Conservation (phyloP, 2,888 invertebrate species). For the Hirtodrosophila cameraria region DNA sequence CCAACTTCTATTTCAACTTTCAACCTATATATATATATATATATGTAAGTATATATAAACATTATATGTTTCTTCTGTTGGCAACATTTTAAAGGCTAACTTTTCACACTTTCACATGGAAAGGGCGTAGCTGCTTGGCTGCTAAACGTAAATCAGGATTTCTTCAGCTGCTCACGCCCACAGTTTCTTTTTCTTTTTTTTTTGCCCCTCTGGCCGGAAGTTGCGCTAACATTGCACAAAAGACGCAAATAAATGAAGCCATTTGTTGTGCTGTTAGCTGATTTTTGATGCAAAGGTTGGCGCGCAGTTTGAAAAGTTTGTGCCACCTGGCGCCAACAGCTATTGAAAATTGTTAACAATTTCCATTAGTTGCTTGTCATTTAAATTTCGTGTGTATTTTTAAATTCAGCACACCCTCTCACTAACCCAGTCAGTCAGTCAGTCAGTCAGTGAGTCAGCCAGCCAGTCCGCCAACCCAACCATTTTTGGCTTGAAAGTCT, state of each 20-base stretch:
- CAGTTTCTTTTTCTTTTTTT: too few relatives aligned
- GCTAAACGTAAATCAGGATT: conserved; percentile 62
- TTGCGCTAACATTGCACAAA: conserved; percentile 70
- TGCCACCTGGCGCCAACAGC: conserved; percentile 42
- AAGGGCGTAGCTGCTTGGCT: conserved; percentile 12
- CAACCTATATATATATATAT: too few relatives aligned
- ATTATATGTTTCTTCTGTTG: conserved; percentile 48
- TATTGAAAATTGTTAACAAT: conserved; percentile 74
- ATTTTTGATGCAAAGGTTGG: conserved; percentile 70
- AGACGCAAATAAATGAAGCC: conserved; percentile 80
- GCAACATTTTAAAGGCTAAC: conserved; percentile 52
- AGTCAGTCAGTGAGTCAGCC: not conserved
- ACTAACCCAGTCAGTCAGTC: conserved; percentile 5
- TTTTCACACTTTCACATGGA: conserved; percentile 49
- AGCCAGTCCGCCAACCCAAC: conserved; percentile 13
- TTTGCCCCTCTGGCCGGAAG: conserved; percentile 44
- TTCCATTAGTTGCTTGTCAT: conserved; percentile 81
- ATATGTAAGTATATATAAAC: conserved; percentile 66
- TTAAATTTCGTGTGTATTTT: conserved; percentile 74
- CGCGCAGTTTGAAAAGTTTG: conserved; percentile 58
- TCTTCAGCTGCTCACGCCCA: conserved; percentile 33
- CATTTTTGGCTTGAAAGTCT: conserved; percentile 10
- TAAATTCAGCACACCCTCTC: conserved; percentile 53
- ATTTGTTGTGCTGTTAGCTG: conserved; percentile 77
- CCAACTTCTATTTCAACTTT: conserved; percentile 43